phyloP scores from a whole-genome alignment of 1,140 invertebrate genomes.

The Adoxophyes honmai region DNA sequence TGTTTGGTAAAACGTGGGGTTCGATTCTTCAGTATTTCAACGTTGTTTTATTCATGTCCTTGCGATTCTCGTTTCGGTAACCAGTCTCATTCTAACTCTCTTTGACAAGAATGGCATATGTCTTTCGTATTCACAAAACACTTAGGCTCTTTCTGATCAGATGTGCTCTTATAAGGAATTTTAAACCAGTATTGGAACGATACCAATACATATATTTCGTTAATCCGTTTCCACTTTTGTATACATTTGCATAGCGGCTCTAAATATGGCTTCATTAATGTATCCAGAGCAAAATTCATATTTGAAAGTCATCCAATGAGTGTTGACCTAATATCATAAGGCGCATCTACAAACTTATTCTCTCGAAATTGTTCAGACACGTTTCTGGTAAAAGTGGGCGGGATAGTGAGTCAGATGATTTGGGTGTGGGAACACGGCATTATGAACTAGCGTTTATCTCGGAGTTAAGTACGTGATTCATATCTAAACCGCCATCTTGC shows the following conservation, averaged over 20 bases:
- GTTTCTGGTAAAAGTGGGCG: constrained; percentile 50
- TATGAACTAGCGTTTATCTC: constrained; percentile 33
- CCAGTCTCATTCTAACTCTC: constrained; percentile 23
- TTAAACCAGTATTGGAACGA: not conserved
- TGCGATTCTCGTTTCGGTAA: constrained; percentile 50
- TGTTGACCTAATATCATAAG: not conserved
- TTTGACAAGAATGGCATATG: constrained; percentile 3
- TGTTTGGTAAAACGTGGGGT: constrained; percentile 27
- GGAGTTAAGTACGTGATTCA: constrained; percentile 31
- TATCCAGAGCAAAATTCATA: constrained; percentile 12
- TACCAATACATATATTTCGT: constrained; percentile 5
- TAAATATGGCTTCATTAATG: constrained; percentile 7
- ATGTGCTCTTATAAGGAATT: not conserved
- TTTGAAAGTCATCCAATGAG: constrained; percentile 4
- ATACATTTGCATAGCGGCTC: constrained; percentile 13
- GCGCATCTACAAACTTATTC: constrained; percentile 25
- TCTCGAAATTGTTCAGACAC: constrained; percentile 33
- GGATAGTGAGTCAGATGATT: constrained; percentile 47
- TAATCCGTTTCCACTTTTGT: constrained; percentile 14
- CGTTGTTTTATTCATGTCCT: constrained; percentile 58
- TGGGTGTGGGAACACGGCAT: constrained; percentile 48
- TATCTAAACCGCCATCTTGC: constrained; percentile 32
- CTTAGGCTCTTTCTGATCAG: not conserved
- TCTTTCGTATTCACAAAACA: not conserved
- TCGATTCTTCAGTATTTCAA: constrained; percentile 33